Percentiles rank a stretch among this genome's conserved stretches.
These are phyloP conservation scores for Agrochola litura DNA, from an alignment of 2,888 invertebrate species.

Conservation along the genomic window DNA sequence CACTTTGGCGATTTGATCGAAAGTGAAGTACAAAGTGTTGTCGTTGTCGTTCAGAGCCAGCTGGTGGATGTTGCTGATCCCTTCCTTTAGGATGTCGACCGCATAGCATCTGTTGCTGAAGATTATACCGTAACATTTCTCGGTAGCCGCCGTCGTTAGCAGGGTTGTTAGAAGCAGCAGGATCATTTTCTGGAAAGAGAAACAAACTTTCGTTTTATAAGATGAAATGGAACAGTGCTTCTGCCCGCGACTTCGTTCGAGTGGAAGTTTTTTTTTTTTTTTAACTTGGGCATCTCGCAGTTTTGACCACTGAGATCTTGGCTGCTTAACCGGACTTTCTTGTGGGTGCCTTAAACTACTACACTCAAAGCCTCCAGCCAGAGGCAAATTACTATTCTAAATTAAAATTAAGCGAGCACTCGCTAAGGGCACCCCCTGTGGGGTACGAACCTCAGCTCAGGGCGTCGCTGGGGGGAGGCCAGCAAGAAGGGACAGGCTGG, in stretches of 20 bases:
- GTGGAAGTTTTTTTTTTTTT: neutral
- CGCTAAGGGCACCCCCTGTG: too few relatives aligned
- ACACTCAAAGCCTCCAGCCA: too few relatives aligned
- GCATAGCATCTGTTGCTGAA: conserved; percentile 81
- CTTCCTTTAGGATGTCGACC: conserved; percentile 81
- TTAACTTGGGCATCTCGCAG: too few relatives aligned
- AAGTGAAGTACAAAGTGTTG: conserved; percentile 83
- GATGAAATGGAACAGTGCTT: neutral
- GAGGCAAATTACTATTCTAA: too few relatives aligned
- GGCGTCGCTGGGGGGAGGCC: too few relatives aligned
- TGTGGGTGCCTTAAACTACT: too few relatives aligned
- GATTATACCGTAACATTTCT: conserved; percentile 78
- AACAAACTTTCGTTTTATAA: neutral
- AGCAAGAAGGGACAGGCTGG: too few relatives aligned
- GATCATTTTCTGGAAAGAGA: conserved; percentile 67
- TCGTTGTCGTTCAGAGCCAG: conserved; percentile 79
- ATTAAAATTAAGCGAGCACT: too few relatives aligned
- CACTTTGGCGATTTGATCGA: conserved; percentile 75
- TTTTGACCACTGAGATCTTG: too few relatives aligned
- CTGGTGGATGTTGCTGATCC: conserved; percentile 79
- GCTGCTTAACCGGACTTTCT: too few relatives aligned
- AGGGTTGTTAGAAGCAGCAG: conserved; percentile 63
- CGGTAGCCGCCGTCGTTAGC: conserved; percentile 66
- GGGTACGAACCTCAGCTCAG: too few relatives aligned
- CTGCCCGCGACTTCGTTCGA: neutral